Percentiles rank a stretch among this genome's conserved stretches.
Evolutionary conservation across 2,113 vertebrate genomes (phyloP).

Genomic region (Struthidea cinerea): DNA sequence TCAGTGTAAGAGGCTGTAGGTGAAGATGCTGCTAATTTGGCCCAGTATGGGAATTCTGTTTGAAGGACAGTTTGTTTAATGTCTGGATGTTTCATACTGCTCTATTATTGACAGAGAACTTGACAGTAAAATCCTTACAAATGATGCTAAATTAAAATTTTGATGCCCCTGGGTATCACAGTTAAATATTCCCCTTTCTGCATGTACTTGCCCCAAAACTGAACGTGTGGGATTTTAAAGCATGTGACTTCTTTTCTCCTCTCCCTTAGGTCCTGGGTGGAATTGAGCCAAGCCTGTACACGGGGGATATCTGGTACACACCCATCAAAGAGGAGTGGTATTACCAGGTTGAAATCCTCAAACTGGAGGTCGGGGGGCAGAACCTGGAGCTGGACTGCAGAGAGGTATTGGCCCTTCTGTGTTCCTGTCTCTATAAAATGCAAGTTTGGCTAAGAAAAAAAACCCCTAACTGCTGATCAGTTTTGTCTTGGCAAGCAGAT

Average conservation of each 20-base stretch:
- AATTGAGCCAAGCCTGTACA: constrained; percentile 83
- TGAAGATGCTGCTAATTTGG: background rate
- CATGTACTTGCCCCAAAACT: background rate
- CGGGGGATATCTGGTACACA: constrained; percentile 92
- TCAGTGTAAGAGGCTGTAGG: background rate
- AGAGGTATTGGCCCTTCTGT: constrained; percentile 76
- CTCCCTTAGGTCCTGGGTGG: constrained; percentile 86
- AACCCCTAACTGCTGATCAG: background rate
- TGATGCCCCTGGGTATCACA: background rate
- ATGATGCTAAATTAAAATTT: background rate
- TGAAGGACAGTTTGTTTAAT: background rate
- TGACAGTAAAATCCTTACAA: background rate
- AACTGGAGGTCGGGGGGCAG: constrained; percentile 88
- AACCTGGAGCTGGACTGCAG: constrained; percentile 90
- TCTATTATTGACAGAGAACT: background rate
- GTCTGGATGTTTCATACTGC: background rate
- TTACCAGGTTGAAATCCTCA: constrained; percentile 95
- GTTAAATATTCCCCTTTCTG: background rate
- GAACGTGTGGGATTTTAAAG: background rate
- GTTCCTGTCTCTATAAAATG: background rate
- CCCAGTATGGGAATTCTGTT: background rate
- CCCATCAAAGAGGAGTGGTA: constrained; percentile 93
- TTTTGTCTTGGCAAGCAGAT: background rate
- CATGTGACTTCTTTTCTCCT: background rate
- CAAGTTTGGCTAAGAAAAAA: background rate